A percentile compares a stretch with the other conserved stretches of the same genome.
Evolutionary conservation across 2,797 vertebrate genomes (phyloP).

Genomic region (Thaleichthys pacificus): DNA sequence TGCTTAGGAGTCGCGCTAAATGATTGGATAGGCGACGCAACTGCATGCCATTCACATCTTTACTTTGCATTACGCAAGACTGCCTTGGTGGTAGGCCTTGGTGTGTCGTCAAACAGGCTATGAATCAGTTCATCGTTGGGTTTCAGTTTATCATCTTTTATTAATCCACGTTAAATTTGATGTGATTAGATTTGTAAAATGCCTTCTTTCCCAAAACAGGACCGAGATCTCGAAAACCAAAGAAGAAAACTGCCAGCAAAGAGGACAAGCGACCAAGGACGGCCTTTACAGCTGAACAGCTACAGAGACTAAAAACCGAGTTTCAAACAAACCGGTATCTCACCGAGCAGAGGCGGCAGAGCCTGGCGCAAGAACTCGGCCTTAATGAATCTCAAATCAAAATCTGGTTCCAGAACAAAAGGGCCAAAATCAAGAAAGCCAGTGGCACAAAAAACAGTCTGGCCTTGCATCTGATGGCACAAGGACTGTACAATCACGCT

Average conservation of each 20-base stretch:
- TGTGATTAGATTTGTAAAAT: conserved; percentile 7
- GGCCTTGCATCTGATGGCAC: conserved; percentile 92
- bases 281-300: conserved; percentile 93
- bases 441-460: conserved; percentile 85
- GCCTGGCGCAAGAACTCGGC: conserved; percentile 89
- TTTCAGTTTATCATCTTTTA: conserved; percentile 1
- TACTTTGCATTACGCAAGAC: not conserved
- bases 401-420: conserved; percentile 97
- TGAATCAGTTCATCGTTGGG: not conserved
- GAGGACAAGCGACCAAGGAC: conserved; percentile 94
- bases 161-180: not conserved
- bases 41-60: not conserved
- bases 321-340: conserved; percentile 93
- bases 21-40: not conserved
- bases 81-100: not conserved
- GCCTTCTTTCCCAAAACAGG: conserved; percentile 67
- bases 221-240: conserved; percentile 97
- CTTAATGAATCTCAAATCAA: conserved; percentile 96
- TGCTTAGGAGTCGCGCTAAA: too few relatives aligned
- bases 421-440: conserved; percentile 95
- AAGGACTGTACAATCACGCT: conserved; percentile 95
- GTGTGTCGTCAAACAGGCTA: not conserved
- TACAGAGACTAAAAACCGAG: conserved; percentile 91
- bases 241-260: conserved; percentile 93
- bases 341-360: conserved; percentile 91